These are phyloP conservation scores for Procambarus clarkii DNA, from an alignment of 1,140 invertebrate species.

Conservation along the genomic window DNA sequence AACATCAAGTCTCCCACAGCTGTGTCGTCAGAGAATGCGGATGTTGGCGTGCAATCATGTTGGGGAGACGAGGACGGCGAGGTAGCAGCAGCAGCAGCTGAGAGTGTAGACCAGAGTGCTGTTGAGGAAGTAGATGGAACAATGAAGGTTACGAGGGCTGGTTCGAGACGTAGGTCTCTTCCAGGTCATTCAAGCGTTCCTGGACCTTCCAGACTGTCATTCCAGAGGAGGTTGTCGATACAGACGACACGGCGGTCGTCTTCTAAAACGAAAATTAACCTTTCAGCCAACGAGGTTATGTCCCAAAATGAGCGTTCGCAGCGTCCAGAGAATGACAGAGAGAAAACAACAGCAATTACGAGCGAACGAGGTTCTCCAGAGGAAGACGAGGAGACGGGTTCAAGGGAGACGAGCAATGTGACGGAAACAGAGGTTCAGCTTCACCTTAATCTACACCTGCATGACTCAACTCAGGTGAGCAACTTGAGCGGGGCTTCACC, in stretches of 20 bases:
- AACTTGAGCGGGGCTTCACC: background rate
- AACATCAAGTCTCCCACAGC: background rate
- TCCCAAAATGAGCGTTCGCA: background rate
- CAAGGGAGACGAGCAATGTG: background rate
- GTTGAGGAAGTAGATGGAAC: background rate
- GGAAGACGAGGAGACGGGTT: background rate
- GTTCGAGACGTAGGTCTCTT: background rate
- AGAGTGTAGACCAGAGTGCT: background rate
- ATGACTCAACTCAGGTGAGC: background rate
- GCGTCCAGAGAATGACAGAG: background rate
- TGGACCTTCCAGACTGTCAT: slow-evolving; percentile 7
- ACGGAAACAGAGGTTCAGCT: background rate
- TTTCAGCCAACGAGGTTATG: background rate
- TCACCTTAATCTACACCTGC: background rate
- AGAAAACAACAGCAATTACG: background rate
- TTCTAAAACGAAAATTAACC: background rate
- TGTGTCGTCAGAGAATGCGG: background rate
- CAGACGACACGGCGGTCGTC: slow-evolving; percentile 22
- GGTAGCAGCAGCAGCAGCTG: background rate
- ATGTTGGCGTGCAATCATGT: background rate
- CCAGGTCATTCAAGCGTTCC: slow-evolving; percentile 1
- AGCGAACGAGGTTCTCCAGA: background rate
- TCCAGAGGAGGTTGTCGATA: slow-evolving; percentile 51
- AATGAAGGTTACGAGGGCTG: background rate
- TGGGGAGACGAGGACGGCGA: background rate